phyloP scores from a whole-genome alignment of 1,140 invertebrate genomes.

The Drosophila seguyi region DNA sequence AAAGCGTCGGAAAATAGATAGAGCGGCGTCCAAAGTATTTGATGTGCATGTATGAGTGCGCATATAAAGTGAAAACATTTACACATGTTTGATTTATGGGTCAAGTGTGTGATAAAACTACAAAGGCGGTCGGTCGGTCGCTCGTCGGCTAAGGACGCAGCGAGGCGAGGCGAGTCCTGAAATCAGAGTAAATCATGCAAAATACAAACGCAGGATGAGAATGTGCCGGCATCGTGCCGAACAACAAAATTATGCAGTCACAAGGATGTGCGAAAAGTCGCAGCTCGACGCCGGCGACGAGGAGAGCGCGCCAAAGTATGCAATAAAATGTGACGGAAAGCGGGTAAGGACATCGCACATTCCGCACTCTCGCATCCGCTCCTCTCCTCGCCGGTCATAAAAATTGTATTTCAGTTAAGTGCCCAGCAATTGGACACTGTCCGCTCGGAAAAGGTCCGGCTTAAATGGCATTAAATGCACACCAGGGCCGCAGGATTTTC shows the following conservation, averaged over 20 bases:
- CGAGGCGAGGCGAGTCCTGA: conserved; percentile 20
- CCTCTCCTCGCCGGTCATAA: conserved; percentile 42
- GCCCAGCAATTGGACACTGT: conserved; percentile 49
- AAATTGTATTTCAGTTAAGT: conserved; percentile 72
- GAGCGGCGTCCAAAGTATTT: conserved; percentile 67
- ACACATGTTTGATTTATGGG: conserved; percentile 83
- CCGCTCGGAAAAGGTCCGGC: conserved; percentile 41
- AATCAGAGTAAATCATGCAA: conserved; percentile 81
- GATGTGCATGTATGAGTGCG: conserved; percentile 69
- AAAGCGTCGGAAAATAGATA: conserved; percentile 46
- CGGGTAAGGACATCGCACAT: conserved; percentile 9
- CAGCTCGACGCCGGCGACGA: conserved; percentile 36
- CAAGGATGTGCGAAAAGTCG: conserved; percentile 69
- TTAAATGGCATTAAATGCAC: conserved; percentile 69
- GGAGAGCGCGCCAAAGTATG: conserved; percentile 54
- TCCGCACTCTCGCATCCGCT: too few relatives aligned
- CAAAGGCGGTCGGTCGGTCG: conserved; percentile 61
- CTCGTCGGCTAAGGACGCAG: conserved; percentile 14
- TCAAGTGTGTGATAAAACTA: conserved; percentile 83
- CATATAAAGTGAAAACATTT: conserved; percentile 83
- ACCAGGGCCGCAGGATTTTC: conserved; percentile 25
- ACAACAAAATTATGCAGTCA: conserved; percentile 71
- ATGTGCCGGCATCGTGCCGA: conserved; percentile 46
- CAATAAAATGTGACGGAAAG: conserved; percentile 44
- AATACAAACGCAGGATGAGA: conserved; percentile 52